A percentile compares a stretch with the other conserved stretches of the same genome.
phyloP scores from a whole-genome alignment of 1,140 invertebrate species.

The Nasonia giraulti region DNA sequence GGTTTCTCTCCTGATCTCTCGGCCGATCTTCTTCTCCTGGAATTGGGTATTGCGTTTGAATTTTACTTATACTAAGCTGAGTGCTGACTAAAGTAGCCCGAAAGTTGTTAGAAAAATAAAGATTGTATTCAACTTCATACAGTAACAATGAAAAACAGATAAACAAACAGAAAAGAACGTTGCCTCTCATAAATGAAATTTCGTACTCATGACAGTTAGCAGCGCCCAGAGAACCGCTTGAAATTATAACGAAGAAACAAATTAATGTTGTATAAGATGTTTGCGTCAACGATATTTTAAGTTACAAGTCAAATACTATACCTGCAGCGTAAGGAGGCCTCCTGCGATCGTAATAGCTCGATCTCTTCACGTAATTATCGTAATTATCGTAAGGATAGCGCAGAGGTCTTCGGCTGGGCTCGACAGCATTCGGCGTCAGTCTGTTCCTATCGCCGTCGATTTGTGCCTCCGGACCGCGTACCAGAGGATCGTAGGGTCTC shows the following conservation, averaged over 20 bases:
- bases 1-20: conserved; percentile 54
- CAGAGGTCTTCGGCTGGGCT: conserved; percentile 41
- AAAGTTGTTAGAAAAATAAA: not conserved
- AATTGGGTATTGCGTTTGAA: not conserved
- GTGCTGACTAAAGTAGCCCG: too few relatives aligned
- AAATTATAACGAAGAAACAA: conserved; percentile 23
- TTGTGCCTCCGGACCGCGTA: conserved; percentile 27
- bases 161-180: not conserved
- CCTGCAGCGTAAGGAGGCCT: conserved; percentile 40
- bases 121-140: not conserved
- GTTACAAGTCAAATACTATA: not conserved
- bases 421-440: not conserved
- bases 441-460: conserved; percentile 24
- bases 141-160: not conserved
- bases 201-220: conserved; percentile 33
- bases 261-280: not conserved
- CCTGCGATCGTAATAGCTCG: conserved; percentile 57
- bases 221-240: conserved; percentile 36
- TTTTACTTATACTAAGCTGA: not conserved
- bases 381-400: conserved; percentile 54
- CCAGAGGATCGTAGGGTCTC: conserved; percentile 57
- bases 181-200: conserved; percentile 28
- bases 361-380: conserved; percentile 56
- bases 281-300: not conserved
- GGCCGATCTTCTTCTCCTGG: conserved; percentile 29